Percentiles rank a stretch among this genome's conserved stretches.
Evolutionary conservation across 2,888 invertebrate genomes (phyloP).

Genomic region (Mesorhabditis sp.): DNA sequence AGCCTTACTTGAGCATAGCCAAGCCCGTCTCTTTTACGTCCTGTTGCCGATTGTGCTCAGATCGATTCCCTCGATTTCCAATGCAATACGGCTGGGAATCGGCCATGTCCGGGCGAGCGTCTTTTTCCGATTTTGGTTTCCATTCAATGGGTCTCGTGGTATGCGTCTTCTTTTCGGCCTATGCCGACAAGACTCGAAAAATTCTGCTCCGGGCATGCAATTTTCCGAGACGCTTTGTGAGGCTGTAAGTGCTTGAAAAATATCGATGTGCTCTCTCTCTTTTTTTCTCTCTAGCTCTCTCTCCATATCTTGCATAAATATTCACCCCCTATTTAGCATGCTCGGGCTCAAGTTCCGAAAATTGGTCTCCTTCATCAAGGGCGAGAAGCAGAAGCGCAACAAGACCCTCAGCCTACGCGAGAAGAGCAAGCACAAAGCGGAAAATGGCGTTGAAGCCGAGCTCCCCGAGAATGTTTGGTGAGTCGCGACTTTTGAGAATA

Average conservation of each 20-base stretch:
- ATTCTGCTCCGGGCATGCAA: background rate
- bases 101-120: no score
- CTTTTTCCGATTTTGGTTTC: slow-evolving; percentile 3
- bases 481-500: background rate
- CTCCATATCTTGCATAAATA: no score
- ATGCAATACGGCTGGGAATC: no score
- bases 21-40: no score
- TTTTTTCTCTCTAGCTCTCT: background rate
- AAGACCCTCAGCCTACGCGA: background rate
- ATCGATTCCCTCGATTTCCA: no score
- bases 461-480: slow-evolving; percentile 1
- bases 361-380: slow-evolving; percentile 1
- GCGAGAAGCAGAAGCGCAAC: background rate
- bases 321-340: background rate
- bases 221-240: background rate
- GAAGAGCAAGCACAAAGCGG: background rate
- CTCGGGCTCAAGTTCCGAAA: background rate
- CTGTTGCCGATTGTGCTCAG: no score
- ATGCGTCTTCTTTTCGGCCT: background rate
- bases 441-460: background rate
- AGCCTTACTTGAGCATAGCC: no score
- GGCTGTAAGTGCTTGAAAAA: background rate
- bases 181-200: background rate
- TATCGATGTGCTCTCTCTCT: background rate
- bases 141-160: background rate